Evolutionary conservation across 2,888 invertebrate species (phyloP), one percentile per base, ranked within the genome.

Genomic region (Galerucella pusilla): DNA sequence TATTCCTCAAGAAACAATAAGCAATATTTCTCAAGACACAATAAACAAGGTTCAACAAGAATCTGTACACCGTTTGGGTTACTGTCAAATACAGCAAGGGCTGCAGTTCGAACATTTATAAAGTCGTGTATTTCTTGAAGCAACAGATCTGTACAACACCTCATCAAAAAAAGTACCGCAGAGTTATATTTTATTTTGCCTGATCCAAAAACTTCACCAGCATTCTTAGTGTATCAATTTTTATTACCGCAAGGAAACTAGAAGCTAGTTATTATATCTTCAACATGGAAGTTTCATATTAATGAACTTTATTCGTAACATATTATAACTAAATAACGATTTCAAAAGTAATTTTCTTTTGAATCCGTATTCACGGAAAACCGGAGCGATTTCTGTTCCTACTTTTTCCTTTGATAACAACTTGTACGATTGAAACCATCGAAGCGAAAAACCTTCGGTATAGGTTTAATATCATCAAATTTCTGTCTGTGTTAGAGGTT

Each of bases 391-490:
- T 63, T 42, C 42, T 63, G 35, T 63, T 9, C 16, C 63, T 63
- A 63, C 42, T 45, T 63, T 63, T 63, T 42, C 63, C n/a, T 63
- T 63, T 63, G 63, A 63, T 42, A 42, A 35, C 16, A 42, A 35
- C 63, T 42, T 16, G 63, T 7, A 63, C 63, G 63, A 63, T 63
- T 63, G 45, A 63, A 63, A 42, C 35, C 63, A 45, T 63, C 63
- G n/a, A 42, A 45, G 63, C 64, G 64, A 65, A 11, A 65, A 20
- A 45, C 64, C 16, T 65, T 11, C 10, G 20, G 64, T 65, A 65
- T 65, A 25, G 46, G 42, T 63, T 63, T 63, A 63, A 63, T 63
- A 63, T 63, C 42, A 63, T 63, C 63, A 63, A 63, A 63, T 14
- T 63, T 35, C 35, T 61, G 35, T 35, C 35, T 63, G 25, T 63